These are phyloP conservation scores for Micropterix aruncella DNA, from an alignment of 2,888 invertebrate genomes.

Conservation along the genomic window DNA sequence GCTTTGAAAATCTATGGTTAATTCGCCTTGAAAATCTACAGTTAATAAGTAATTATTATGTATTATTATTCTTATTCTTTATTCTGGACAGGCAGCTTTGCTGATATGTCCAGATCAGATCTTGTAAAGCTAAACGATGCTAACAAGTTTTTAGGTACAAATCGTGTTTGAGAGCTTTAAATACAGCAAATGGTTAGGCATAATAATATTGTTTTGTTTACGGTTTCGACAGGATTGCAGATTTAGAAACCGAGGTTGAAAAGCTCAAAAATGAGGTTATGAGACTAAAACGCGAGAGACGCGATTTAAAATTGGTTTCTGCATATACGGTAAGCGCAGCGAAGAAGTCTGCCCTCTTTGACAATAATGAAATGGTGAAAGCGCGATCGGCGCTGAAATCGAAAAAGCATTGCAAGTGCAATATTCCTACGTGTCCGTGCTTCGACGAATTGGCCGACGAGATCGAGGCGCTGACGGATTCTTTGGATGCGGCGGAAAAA, in stretches of 20 bases:
- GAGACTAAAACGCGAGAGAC: conserved; percentile 29
- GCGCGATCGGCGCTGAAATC: conserved; percentile 6
- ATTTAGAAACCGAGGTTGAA: conserved; percentile 48
- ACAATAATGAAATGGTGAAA: conserved; percentile 8
- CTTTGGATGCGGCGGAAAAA: conserved; percentile 28
- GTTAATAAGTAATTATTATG: too few species aligned
- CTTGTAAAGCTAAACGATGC: too few species aligned
- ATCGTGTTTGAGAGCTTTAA: too few species aligned
- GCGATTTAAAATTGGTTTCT: conserved; percentile 24
- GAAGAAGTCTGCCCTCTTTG: conserved; percentile 19
- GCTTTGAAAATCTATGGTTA: too few species aligned
- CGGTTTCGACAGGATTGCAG: too few species aligned
- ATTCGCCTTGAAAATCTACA: too few species aligned
- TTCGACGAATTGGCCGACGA: conserved; percentile 27
- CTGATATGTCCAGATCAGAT: too few species aligned
- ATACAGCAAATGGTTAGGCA: too few species aligned
- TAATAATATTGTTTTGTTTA: too few species aligned
- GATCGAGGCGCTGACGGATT: conserved; percentile 26
- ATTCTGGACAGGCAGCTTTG: too few species aligned
- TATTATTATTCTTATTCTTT: too few species aligned
- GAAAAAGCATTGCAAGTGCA: conserved; percentile 16
- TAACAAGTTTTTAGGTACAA: too few species aligned
- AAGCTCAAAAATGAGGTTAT: conserved; percentile 32
- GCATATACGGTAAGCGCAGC: conserved; percentile 31
- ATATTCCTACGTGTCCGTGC: conserved; percentile 16